A percentile compares a stretch with the other conserved stretches of the same genome.
phyloP scores from a whole-genome alignment of 2,113 vertebrate species.

The Rhea pennata region DNA sequence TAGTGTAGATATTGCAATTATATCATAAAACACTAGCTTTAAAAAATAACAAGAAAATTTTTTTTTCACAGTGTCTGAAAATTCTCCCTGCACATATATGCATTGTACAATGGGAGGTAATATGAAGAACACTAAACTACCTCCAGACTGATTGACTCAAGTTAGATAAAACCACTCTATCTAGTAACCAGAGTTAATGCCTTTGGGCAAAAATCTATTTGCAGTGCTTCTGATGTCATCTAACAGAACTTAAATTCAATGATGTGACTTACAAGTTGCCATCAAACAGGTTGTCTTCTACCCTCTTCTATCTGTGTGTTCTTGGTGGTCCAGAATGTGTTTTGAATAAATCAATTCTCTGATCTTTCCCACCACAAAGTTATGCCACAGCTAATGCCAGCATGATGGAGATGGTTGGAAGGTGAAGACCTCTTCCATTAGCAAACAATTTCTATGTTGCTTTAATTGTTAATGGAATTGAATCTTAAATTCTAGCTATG shows the following conservation, averaged over 20 bases:
- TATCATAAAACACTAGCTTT: background rate
- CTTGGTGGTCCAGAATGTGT: background rate
- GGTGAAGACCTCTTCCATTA: background rate
- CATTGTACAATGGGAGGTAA: background rate
- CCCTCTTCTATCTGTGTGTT: background rate
- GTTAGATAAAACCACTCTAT: background rate
- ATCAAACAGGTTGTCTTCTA: background rate
- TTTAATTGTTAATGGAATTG: background rate
- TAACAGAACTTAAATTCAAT: background rate
- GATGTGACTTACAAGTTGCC: background rate
- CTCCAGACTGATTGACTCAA: background rate
- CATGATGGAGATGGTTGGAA: background rate
- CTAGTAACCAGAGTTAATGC: background rate
- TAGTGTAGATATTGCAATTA: background rate
- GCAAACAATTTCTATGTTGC: background rate
- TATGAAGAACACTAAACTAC: background rate
- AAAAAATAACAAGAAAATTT: background rate
- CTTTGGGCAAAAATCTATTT: background rate
- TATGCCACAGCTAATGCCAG: background rate
- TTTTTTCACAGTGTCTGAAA: background rate
- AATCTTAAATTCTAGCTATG: background rate
- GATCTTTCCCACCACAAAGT: background rate
- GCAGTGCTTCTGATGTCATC: background rate
- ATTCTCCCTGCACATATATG: background rate
- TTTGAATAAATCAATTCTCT: background rate